Conservation (phyloP, 2,888 invertebrate species). For the Crocallis elinguaria region DNA sequence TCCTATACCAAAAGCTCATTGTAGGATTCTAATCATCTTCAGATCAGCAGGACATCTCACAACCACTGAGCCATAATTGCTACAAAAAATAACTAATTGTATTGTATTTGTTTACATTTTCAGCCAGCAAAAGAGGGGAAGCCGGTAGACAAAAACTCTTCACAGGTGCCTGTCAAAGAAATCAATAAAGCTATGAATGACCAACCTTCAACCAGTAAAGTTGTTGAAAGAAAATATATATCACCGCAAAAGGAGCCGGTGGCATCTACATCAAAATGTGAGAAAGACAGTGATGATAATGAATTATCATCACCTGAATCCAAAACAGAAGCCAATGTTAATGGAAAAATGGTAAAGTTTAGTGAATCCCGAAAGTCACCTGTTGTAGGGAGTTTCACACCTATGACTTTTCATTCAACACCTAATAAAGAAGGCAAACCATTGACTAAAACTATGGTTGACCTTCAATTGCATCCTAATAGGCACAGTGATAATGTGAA, state of each 20-base stretch:
- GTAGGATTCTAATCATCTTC: too few species aligned
- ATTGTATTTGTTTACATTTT: slow-evolving; percentile 38
- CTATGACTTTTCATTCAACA: slow-evolving; percentile 77
- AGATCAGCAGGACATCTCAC: too few species aligned
- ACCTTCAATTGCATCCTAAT: slow-evolving; percentile 73
- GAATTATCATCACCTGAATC: slow-evolving; percentile 53
- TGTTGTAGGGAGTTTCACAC: slow-evolving; percentile 69
- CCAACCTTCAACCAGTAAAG: slow-evolving; percentile 52
- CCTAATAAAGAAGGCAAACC: slow-evolving; percentile 78
- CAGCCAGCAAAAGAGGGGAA: slow-evolving; percentile 67
- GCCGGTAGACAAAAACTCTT: slow-evolving; percentile 49
- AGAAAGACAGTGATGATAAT: slow-evolving; percentile 48
- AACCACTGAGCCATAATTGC: too few species aligned
- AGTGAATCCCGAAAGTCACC: slow-evolving; percentile 76
- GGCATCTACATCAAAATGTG: slow-evolving; percentile 39
- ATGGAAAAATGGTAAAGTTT: slow-evolving; percentile 71
- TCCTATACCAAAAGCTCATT: too few species aligned
- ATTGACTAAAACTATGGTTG: slow-evolving; percentile 78
- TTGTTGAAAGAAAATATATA: slow-evolving; percentile 52
- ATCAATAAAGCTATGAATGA: slow-evolving; percentile 62
- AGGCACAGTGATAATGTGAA: slow-evolving; percentile 76
- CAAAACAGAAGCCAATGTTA: slow-evolving; percentile 65
- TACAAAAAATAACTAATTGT: not conserved
- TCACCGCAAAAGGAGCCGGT: slow-evolving; percentile 46
- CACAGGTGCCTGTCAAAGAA: slow-evolving; percentile 65